Conservation (phyloP, 2,797 vertebrate species). For the Sebastes umbrosus region DNA sequence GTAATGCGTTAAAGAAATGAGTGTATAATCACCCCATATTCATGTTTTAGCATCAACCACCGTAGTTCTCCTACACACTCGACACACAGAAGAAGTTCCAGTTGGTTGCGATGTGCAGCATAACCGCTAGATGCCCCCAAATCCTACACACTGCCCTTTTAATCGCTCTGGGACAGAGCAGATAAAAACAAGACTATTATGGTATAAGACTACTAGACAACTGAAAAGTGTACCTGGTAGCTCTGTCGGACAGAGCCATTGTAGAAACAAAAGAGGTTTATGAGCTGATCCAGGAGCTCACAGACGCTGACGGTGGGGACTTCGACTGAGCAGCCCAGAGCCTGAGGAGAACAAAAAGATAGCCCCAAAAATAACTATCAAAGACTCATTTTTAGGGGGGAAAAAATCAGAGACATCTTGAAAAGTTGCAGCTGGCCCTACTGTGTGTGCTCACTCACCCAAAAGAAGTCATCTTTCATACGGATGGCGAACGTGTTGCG, state of each 20-base stretch:
- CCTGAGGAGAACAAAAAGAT: conserved; percentile 74
- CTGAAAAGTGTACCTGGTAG: conserved; percentile 82
- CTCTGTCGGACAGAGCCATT: conserved; percentile 84
- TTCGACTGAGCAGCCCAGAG: conserved; percentile 87
- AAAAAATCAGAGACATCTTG: background rate
- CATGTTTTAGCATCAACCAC: too few species aligned
- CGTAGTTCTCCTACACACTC: too few species aligned
- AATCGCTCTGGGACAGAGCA: background rate
- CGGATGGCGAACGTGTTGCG: conserved; percentile 89
- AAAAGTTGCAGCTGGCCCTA: background rate
- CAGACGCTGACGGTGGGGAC: conserved; percentile 87
- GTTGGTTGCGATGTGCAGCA: too few species aligned
- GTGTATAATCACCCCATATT: too few species aligned
- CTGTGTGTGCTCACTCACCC: conserved; percentile 82
- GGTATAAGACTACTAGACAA: background rate
- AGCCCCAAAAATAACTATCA: background rate
- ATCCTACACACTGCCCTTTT: background rate
- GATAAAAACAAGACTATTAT: background rate
- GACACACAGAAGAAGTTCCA: too few species aligned
- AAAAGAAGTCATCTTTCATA: conserved; percentile 88
- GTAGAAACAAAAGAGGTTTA: conserved; percentile 91
- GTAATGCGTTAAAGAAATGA: too few species aligned
- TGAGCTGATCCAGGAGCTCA: conserved; percentile 87
- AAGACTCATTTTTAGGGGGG: background rate
- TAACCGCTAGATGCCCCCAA: too few species aligned